Evolutionary conservation across 1,140 invertebrate species (phyloP).

Genomic region (Zaprionus inermis): DNA sequence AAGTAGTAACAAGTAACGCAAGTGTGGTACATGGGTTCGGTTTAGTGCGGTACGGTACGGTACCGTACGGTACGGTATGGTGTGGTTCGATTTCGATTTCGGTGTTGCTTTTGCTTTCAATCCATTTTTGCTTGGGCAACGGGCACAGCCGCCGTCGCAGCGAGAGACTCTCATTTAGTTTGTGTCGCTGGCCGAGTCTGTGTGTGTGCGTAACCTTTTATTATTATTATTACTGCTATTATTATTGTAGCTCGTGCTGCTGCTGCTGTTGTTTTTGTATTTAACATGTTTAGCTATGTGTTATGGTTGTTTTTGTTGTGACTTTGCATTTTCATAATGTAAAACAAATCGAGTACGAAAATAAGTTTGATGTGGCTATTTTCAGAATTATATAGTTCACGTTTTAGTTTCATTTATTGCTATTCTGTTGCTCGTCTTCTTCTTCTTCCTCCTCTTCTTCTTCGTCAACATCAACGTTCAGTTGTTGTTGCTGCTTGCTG

Average conservation of each 20-base stretch:
- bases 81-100: constrained; percentile 33
- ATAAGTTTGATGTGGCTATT: constrained; percentile 50
- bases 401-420: constrained; percentile 24
- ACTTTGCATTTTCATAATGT: constrained; percentile 33
- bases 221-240: constrained; percentile 35
- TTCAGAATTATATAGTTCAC: constrained; percentile 38
- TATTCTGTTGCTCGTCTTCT: constrained; percentile 2
- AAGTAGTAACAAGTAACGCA: too few species aligned
- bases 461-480: neutral
- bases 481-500: too few species aligned
- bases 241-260: constrained; percentile 14
- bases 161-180: constrained; percentile 40
- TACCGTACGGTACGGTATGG: constrained; percentile 1
- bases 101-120: constrained; percentile 21
- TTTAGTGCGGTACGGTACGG: neutral
- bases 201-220: constrained; percentile 37
- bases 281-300: constrained; percentile 16
- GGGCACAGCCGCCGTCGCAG: constrained; percentile 6
- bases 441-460: neutral
- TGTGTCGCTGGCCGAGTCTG: constrained; percentile 16
- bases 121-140: neutral
- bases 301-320: constrained; percentile 38
- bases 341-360: constrained; percentile 31
- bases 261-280: constrained; percentile 8
- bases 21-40: constrained; percentile 3